These are phyloP conservation scores for Dinocampus coccinellae DNA, from an alignment of 2,888 invertebrate genomes.

Conservation along the genomic window DNA sequence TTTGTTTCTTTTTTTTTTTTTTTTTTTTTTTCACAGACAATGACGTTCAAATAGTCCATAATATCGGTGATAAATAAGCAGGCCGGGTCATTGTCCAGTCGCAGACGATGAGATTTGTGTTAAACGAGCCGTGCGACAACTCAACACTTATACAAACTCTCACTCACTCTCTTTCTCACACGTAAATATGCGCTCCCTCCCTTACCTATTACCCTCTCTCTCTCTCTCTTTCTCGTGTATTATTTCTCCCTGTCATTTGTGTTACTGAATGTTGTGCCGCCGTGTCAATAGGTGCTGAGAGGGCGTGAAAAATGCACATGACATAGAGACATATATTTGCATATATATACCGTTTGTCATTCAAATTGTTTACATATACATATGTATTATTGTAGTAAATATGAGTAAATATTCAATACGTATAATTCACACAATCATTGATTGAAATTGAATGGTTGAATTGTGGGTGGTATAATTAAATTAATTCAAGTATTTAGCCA, in stretches of 20 bases:
- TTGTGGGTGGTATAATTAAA: not conserved
- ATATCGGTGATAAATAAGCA: conserved; percentile 56
- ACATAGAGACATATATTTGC: conserved; percentile 1
- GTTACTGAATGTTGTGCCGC: not conserved
- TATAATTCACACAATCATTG: not conserved
- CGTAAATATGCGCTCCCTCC: too few species aligned
- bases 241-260: not conserved
- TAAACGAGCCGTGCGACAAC: conserved; percentile 56
- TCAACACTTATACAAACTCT: not conserved
- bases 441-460: not conserved
- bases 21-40: conserved; percentile 10
- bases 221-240: not conserved
- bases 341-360: not conserved
- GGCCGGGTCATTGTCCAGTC: conserved; percentile 61
- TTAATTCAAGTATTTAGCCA: not conserved
- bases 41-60: conserved; percentile 43
- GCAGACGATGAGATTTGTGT: conserved; percentile 56
- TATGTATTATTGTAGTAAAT: not conserved
- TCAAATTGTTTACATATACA: not conserved
- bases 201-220: not conserved
- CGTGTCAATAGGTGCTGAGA: conserved; percentile 11
- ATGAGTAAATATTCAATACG: conserved; percentile 14
- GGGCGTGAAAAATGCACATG: conserved; percentile 9
- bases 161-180: too few species aligned
- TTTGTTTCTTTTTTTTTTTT: not conserved